Conservation (phyloP, 2,113 vertebrate species). For the Gnathonemus longibarbis region DNA sequence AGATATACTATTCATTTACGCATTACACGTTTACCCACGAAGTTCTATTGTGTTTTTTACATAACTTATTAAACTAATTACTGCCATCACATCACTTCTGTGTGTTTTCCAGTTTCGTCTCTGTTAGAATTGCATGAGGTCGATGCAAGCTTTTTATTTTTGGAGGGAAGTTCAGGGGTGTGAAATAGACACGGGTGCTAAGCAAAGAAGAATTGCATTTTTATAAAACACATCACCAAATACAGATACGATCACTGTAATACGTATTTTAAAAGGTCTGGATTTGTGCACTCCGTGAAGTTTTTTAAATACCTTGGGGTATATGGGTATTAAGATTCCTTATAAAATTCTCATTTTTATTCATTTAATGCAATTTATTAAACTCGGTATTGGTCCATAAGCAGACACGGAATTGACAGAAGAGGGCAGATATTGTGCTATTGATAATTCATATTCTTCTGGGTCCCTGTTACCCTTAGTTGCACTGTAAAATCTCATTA, state of each 20-base stretch:
- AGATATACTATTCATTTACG: not conserved
- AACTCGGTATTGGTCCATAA: constrained; percentile 58
- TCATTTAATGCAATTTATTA: constrained; percentile 56
- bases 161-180: not conserved
- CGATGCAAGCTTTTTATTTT: not conserved
- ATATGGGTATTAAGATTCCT: constrained; percentile 49
- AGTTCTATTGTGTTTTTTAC: not conserved
- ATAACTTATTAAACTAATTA: not conserved
- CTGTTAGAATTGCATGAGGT: not conserved
- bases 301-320: constrained; percentile 53
- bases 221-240: constrained; percentile 33
- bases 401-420: constrained; percentile 60
- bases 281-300: constrained; percentile 32
- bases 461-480: constrained; percentile 41
- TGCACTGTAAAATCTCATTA: constrained; percentile 58
- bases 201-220: constrained; percentile 18
- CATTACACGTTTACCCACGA: not conserved
- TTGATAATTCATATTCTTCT: constrained; percentile 51
- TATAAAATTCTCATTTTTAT: constrained; percentile 38
- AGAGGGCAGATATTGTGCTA: constrained; percentile 56
- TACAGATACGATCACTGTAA: constrained; percentile 31
- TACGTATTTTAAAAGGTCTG: constrained; percentile 31
- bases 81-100: not conserved
- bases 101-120: not conserved
- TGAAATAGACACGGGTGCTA: constrained; percentile 1